Percentiles rank a stretch among this genome's conserved stretches.
Evolutionary conservation across 2,797 vertebrate species (phyloP).

Genomic region (Gouania willdenowi): DNA sequence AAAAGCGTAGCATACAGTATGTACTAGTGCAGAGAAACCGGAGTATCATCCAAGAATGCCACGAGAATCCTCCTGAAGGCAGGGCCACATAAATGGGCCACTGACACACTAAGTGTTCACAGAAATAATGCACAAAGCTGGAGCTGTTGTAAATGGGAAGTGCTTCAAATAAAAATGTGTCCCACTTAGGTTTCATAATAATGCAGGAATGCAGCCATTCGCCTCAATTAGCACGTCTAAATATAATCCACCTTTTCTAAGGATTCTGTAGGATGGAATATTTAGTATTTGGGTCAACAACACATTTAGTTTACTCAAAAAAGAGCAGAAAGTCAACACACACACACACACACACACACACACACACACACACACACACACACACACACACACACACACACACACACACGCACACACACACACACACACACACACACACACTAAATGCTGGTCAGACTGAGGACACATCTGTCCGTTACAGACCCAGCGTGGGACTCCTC

Average conservation of each 20-base stretch:
- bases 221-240: slow-evolving; percentile 11
- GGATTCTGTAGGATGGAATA: neutral
- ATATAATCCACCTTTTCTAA: slow-evolving; percentile 2
- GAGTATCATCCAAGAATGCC: slow-evolving; percentile 53
- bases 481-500: slow-evolving; percentile 53
- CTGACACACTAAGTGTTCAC: slow-evolving; percentile 58
- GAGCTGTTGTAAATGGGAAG: slow-evolving; percentile 26
- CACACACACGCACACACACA: slow-evolving; percentile 18
- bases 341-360: neutral
- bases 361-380: neutral
- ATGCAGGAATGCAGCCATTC: slow-evolving; percentile 14
- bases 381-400: slow-evolving; percentile 5
- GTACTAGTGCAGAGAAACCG: slow-evolving; percentile 58
- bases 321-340: slow-evolving; percentile 6
- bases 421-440: slow-evolving; percentile 10
- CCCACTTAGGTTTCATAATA: slow-evolving; percentile 32
- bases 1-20: slow-evolving; percentile 58
- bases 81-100: slow-evolving; percentile 61
- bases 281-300: slow-evolving; percentile 9
- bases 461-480: slow-evolving; percentile 66
- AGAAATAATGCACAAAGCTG: slow-evolving; percentile 51
- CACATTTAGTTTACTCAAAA: slow-evolving; percentile 1
- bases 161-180: slow-evolving; percentile 42
- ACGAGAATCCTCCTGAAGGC: slow-evolving; percentile 51
- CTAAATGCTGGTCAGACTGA: slow-evolving; percentile 18